These are phyloP conservation scores for Lamprologus ornatipinnis DNA, from an alignment of 2,113 vertebrate genomes.

Conservation along the genomic window DNA sequence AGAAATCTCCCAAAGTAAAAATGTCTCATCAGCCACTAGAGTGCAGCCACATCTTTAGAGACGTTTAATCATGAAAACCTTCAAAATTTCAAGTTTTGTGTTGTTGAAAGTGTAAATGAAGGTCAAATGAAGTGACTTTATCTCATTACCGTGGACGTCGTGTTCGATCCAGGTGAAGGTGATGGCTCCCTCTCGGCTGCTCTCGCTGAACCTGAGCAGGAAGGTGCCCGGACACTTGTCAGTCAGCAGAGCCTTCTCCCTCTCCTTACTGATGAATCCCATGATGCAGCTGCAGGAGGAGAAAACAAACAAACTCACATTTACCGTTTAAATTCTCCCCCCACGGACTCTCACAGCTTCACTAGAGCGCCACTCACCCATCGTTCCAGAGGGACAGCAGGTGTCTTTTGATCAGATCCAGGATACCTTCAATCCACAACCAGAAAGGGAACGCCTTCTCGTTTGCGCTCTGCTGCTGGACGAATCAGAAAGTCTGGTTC, in stretches of 20 bases:
- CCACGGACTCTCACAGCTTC: neutral
- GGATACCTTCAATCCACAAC: slow-evolving; percentile 95
- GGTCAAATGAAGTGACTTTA: neutral
- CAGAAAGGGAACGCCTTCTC: slow-evolving; percentile 84
- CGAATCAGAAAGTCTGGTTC: neutral
- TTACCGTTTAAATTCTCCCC: neutral
- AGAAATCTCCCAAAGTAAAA: neutral
- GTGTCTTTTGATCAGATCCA: slow-evolving; percentile 95
- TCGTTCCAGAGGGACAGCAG: slow-evolving; percentile 94
- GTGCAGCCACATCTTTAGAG: neutral
- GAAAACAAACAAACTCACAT: neutral
- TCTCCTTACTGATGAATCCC: slow-evolving; percentile 95
- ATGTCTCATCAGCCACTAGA: neutral
- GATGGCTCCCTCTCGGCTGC: slow-evolving; percentile 91
- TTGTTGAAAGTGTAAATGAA: neutral
- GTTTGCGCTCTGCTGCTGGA: slow-evolving; percentile 75
- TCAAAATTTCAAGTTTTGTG: neutral
- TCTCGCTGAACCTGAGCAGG: slow-evolving; percentile 93
- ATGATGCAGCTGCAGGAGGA: slow-evolving; percentile 78
- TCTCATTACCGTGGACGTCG: slow-evolving; percentile 64
- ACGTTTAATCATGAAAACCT: neutral
- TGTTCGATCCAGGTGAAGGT: slow-evolving; percentile 97
- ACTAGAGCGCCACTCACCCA: slow-evolving; percentile 65
- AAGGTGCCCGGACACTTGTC: slow-evolving; percentile 85
- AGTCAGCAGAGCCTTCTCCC: slow-evolving; percentile 79